These are phyloP conservation scores for Diabrotica undecimpunctata DNA, from an alignment of 1,140 invertebrate genomes.

Conservation along the genomic window DNA sequence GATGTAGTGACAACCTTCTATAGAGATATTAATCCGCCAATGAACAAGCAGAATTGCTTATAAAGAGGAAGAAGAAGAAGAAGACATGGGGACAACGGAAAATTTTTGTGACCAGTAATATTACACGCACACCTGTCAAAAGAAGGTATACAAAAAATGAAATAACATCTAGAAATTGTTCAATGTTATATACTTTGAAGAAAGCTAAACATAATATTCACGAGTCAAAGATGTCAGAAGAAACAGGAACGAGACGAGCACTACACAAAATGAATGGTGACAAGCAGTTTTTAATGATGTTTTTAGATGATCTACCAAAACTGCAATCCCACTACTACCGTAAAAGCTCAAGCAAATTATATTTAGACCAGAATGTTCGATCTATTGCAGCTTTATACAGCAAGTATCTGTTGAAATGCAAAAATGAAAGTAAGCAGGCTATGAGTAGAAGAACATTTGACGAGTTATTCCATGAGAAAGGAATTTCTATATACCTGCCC, in stretches of 20 bases:
- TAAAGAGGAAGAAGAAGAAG: too few relatives aligned
- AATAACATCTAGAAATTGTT: not conserved
- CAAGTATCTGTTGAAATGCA: not conserved
- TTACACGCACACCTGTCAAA: too few relatives aligned
- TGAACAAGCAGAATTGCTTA: too few relatives aligned
- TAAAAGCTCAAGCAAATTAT: not conserved
- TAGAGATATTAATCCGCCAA: too few relatives aligned
- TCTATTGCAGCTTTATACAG: too few relatives aligned
- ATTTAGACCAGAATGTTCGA: not conserved
- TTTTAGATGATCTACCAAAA: not conserved
- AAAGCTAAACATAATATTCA: not conserved
- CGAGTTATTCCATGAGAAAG: not conserved
- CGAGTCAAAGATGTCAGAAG: too few relatives aligned
- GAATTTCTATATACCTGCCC: too few relatives aligned
- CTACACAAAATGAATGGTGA: too few relatives aligned
- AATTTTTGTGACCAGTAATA: not conserved
- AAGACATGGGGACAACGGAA: too few relatives aligned
- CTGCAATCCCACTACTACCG: conserved; percentile 4
- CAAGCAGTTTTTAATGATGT: too few relatives aligned
- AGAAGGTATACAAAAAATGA: conserved; percentile 12
- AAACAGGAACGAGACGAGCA: too few relatives aligned
- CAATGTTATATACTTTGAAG: conserved; percentile 5
- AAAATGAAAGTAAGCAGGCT: not conserved
- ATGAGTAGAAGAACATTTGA: conserved; percentile 3
- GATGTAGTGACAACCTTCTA: too few relatives aligned